phyloP scores from a whole-genome alignment of 2,797 vertebrate genomes.

The Triplophysa bombifrons region DNA sequence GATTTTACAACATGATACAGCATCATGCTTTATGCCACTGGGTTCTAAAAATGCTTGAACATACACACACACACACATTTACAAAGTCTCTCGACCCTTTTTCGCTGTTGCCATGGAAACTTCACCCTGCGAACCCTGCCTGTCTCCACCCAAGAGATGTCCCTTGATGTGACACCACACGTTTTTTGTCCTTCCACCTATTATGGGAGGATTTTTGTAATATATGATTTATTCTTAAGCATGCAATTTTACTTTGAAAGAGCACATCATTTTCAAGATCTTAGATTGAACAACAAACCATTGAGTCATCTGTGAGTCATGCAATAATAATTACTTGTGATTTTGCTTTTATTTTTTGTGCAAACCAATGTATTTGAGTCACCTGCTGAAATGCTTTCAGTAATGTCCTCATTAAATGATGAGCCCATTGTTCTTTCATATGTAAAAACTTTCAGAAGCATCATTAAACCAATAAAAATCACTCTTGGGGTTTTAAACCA shows the following conservation, averaged over 20 bases:
- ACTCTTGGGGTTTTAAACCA: not conserved
- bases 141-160: conserved; percentile 47
- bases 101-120: conserved; percentile 61
- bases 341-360: conserved; percentile 2
- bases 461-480: not conserved
- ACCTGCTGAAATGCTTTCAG: not conserved
- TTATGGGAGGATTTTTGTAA: conserved; percentile 4
- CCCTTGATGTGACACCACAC: conserved; percentile 40
- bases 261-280: not conserved
- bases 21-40: not conserved
- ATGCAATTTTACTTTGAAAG: not conserved
- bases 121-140: conserved; percentile 41
- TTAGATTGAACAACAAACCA: conserved; percentile 24
- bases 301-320: conserved; percentile 16
- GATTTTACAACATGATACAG: not conserved
- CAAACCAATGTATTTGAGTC: not conserved
- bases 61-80: not conserved
- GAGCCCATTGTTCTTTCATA: not conserved
- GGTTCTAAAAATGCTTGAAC: not conserved
- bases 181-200: not conserved
- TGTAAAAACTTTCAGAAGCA: not conserved
- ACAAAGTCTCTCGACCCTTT: conserved; percentile 21
- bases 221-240: not conserved
- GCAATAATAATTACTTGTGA: not conserved
- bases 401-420: not conserved